Conservation (phyloP, 2,797 vertebrate species). For the Antrozous pallidus region DNA sequence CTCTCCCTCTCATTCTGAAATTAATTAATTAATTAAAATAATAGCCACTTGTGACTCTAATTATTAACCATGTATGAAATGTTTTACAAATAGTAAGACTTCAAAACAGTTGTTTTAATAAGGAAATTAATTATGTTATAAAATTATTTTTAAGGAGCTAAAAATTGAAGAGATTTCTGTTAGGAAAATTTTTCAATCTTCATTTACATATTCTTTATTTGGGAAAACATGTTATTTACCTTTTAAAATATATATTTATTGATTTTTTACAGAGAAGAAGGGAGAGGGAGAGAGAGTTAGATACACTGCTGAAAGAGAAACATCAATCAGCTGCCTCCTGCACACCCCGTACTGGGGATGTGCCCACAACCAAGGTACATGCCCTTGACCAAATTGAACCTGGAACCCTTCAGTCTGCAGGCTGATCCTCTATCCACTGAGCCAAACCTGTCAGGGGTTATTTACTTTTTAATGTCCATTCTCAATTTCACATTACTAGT, state of each 20-base stretch:
- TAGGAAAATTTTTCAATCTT: not conserved
- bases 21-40: not conserved
- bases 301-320: no score
- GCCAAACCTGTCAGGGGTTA: no score
- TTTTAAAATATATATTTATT: not conserved
- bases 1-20: no score
- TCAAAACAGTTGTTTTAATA: not conserved
- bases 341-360: no score
- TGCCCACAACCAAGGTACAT: no score
- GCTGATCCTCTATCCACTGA: no score
- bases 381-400: no score
- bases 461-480: not conserved
- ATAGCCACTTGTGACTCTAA: not conserved
- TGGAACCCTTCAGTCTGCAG: no score
- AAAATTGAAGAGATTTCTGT: not conserved
- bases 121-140: not conserved
- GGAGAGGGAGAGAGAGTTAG: no score
- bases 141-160: not conserved
- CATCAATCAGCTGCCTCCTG: no score
- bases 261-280: no score
- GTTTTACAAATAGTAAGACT: accelerated
- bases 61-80: not conserved
- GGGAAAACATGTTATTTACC: not conserved
- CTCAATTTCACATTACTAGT: not conserved
- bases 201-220: not conserved